phyloP scores from a whole-genome alignment of 2,113 vertebrate species.

The Alectura lathami region DNA sequence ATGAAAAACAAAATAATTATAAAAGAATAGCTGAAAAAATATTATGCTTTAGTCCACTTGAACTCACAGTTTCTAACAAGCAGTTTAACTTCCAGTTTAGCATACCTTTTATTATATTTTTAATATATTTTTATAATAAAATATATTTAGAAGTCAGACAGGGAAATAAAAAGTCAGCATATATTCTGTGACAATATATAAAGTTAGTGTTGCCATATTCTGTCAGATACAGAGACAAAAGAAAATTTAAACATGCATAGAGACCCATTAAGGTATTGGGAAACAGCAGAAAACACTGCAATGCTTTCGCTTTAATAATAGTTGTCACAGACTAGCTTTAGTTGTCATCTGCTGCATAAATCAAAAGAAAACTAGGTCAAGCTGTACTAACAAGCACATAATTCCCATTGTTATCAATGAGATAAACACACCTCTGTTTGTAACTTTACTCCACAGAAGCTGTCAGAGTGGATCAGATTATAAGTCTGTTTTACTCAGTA shows the following conservation, averaged over 20 bases:
- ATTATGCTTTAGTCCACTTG: background rate
- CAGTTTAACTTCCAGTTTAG: background rate
- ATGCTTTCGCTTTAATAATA: background rate
- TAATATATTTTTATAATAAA: too few relatives aligned
- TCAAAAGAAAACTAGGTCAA: constrained; percentile 40
- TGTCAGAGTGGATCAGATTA: background rate
- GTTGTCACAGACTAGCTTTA: constrained; percentile 14
- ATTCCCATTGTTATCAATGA: background rate
- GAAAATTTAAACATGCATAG: background rate
- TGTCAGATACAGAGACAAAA: background rate
- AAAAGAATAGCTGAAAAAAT: background rate
- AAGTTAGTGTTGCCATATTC: background rate
- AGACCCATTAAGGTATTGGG: background rate
- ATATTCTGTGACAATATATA: background rate
- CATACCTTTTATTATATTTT: background rate
- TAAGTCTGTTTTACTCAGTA: background rate
- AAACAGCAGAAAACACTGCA: background rate
- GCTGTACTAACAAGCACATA: constrained; percentile 18
- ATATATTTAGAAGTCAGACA: background rate
- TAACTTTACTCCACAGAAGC: background rate
- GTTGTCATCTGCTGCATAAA: constrained; percentile 16
- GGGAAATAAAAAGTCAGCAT: background rate
- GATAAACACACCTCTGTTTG: background rate
- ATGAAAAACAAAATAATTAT: background rate
- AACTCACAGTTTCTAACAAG: background rate